A percentile compares a stretch with the other conserved stretches of the same genome.
Evolutionary conservation across 30 jellyfish, hydroid and myxozoan genomes (phyloP).

Genomic region (Mastigias papua): DNA sequence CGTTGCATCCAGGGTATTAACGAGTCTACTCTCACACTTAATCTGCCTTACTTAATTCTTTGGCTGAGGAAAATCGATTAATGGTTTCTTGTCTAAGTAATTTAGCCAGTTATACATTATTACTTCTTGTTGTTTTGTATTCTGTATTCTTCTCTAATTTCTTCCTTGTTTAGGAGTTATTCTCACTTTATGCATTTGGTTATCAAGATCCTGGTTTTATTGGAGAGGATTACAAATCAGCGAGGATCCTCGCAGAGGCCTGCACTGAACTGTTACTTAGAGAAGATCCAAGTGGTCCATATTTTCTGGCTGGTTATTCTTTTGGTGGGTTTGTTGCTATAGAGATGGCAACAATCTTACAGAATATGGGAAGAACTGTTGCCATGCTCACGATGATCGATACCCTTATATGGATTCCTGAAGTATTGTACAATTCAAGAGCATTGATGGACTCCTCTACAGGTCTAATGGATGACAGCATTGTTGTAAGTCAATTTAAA

Average conservation of each 20-base stretch:
- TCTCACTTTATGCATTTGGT: constrained; percentile 62
- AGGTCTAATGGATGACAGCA: neutral
- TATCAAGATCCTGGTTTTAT: constrained; percentile 60
- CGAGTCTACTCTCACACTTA: too few species aligned
- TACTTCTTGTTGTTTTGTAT: too few species aligned
- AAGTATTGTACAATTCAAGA: constrained; percentile 24
- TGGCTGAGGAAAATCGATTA: too few species aligned
- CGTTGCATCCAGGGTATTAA: too few species aligned
- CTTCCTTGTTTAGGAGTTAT: constrained; percentile 30
- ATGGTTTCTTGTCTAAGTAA: too few species aligned
- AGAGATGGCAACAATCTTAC: constrained; percentile 62
- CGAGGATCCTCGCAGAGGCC: constrained; percentile 56
- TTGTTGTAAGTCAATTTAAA: neutral
- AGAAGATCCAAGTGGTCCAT: constrained; percentile 65
- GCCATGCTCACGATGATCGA: constrained; percentile 63
- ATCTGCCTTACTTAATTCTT: too few species aligned
- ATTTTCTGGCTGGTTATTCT: constrained; percentile 69
- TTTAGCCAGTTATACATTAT: too few species aligned
- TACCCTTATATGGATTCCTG: constrained; percentile 37
- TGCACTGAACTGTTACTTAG: constrained; percentile 12
- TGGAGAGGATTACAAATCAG: constrained; percentile 60
- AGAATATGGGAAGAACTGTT: constrained; percentile 37
- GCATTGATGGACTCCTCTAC: neutral
- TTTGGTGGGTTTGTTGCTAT: constrained; percentile 21
- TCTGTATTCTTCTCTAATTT: too few species aligned